These are phyloP conservation scores for Temnothorax ravouxi DNA, from an alignment of 2,888 invertebrate genomes.

Conservation along the genomic window DNA sequence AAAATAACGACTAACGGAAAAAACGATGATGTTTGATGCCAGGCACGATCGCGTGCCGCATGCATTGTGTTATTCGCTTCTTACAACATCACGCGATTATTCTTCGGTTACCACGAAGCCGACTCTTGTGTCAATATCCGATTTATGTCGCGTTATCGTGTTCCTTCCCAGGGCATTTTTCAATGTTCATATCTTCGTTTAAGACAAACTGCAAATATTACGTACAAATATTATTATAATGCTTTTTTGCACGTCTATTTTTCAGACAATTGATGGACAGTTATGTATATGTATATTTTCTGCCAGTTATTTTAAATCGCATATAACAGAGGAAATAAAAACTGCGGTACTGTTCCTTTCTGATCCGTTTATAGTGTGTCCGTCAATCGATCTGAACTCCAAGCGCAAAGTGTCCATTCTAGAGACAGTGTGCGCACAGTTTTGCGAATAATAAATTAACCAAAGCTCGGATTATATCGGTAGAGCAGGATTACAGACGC, in stretches of 20 bases:
- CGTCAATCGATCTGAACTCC: constrained; percentile 49
- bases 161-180: neutral
- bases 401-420: constrained; percentile 58
- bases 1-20: constrained; percentile 36
- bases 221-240: neutral
- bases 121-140: constrained; percentile 24
- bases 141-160: constrained; percentile 27
- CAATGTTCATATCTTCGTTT: neutral
- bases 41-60: constrained; percentile 47
- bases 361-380: neutral
- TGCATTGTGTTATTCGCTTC: constrained; percentile 36
- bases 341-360: neutral
- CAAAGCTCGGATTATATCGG: constrained; percentile 75
- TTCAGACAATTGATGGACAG: neutral
- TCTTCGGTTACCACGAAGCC: constrained; percentile 32
- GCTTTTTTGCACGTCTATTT: neutral
- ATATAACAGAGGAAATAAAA: neutral
- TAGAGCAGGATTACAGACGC: constrained; percentile 72
- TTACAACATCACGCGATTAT: constrained; percentile 39
- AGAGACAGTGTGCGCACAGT: constrained; percentile 43
- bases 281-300: neutral
- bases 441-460: constrained; percentile 76
- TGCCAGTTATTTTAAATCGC: neutral
- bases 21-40: constrained; percentile 29
- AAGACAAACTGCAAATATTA: neutral